Base-by-base conservation (phyloP, 2,797 vertebrate species). In the Molothrus ater region DNA sequence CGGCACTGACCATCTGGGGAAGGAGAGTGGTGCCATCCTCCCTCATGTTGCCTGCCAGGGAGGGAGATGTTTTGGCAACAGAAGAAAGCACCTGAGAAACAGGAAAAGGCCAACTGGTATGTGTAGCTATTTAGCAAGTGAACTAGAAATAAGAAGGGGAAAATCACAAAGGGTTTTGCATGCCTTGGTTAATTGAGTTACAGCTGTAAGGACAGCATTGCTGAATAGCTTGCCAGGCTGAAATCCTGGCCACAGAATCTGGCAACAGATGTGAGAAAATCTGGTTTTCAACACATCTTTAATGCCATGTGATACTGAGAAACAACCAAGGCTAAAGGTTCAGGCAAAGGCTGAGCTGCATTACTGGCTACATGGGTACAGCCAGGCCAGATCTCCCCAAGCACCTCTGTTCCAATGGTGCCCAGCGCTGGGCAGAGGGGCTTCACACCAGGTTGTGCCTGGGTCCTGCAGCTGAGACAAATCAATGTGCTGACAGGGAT, bases 1-100 rank as follows among this genome's bases (percentile, higher is more conserved):
- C 20, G 78, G 90, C 84, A 94, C 72, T 90, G 93, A 92, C 96
- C 96, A 91, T 88, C 88, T 87, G 91, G 83, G 90, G 80, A 95
- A 93, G 74, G 86, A 88, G 70, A 83, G 71, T 43, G 47, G 53
- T 84, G 78, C 59, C 47, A 73, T 90, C 65, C 64, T 93, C 81
- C 32, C 42, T 93, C 80, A 21, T 26, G 22, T 17, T 76, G 88
- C 53, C 72, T 93, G 78, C 78, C 56, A 64, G 60, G 36, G 31
- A 92, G 50, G 83, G 83, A 94, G 68, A 86, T 0, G 0, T 87
- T 91, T 80, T 96, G 88, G 88, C 90, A 87, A 61, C 45, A 95
- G 71, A 86, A 88, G 13, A 50, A 91, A 78, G 76, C 65, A 94
- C 83, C 90, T 78, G 83, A 86, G 71, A 95, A 78, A 91, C 34